phyloP scores from a whole-genome alignment of 2,113 vertebrate genomes.

The Amblyopsis rosae region DNA sequence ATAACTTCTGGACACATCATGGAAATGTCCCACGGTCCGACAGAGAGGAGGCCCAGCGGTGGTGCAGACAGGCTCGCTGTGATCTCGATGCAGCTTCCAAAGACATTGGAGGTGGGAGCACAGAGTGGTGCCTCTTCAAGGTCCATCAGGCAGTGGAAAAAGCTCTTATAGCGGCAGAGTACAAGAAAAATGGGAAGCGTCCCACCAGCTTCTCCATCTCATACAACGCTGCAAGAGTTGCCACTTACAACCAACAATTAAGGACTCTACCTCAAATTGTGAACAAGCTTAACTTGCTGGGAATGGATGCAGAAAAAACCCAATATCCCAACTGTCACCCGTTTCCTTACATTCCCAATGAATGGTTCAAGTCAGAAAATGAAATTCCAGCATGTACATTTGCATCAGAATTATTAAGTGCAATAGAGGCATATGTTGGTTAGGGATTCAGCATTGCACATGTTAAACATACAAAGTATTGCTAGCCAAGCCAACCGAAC shows the following conservation, averaged over 20 bases:
- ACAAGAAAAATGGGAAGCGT: conserved; percentile 54
- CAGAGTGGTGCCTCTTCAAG: conserved; percentile 83
- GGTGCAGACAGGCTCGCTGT: conserved; percentile 78
- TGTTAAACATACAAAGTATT: background rate
- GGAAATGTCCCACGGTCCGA: conserved; percentile 52
- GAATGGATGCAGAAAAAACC: conserved; percentile 75
- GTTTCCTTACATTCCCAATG: conserved; percentile 74
- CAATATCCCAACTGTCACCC: conserved; percentile 77
- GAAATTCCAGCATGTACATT: conserved; percentile 57
- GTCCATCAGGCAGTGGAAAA: conserved; percentile 81
- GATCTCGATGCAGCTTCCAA: conserved; percentile 73
- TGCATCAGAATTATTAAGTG: conserved; percentile 60
- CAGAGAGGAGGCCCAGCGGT: conserved; percentile 74
- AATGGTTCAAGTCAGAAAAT: conserved; percentile 52
- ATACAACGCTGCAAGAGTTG: conserved; percentile 57
- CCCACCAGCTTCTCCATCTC: conserved; percentile 48
- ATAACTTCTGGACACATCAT: conserved; percentile 73
- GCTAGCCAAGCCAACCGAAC: background rate
- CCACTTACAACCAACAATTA: conserved; percentile 49
- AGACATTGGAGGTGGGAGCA: conserved; percentile 47
- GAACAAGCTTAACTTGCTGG: conserved; percentile 49
- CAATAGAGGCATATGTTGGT: conserved; percentile 60
- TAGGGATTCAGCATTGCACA: conserved; percentile 15
- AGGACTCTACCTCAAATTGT: conserved; percentile 56
- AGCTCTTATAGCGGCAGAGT: conserved; percentile 73